These are phyloP conservation scores for Yoshiicerus persimilis DNA, from an alignment of 1,140 invertebrate genomes.

Conservation along the genomic window DNA sequence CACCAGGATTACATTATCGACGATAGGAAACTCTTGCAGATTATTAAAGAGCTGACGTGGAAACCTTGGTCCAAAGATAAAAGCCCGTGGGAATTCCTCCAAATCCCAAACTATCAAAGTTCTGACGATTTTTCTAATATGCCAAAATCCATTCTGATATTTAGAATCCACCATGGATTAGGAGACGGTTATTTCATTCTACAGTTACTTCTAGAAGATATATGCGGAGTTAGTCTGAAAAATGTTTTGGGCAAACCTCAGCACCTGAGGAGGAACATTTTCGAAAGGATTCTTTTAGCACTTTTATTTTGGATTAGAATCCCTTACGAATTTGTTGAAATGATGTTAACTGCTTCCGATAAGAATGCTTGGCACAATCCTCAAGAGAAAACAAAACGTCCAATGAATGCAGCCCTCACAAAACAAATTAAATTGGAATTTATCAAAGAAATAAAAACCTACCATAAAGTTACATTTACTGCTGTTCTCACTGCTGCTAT, in stretches of 20 bases:
- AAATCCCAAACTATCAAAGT: slow-evolving; percentile 31
- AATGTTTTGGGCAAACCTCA: slow-evolving; percentile 32
- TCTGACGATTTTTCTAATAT: not conserved
- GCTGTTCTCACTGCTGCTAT: slow-evolving; percentile 35
- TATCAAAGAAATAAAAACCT: slow-evolving; percentile 44
- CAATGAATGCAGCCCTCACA: slow-evolving; percentile 35
- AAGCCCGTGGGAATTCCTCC: slow-evolving; percentile 44
- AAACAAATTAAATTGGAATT: slow-evolving; percentile 12
- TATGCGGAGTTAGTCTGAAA: slow-evolving; percentile 29
- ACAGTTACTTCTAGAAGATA: slow-evolving; percentile 39
- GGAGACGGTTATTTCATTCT: slow-evolving; percentile 43
- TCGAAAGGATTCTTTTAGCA: not conserved
- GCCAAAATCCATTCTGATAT: slow-evolving; percentile 37
- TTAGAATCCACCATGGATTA: slow-evolving; percentile 44
- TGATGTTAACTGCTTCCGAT: slow-evolving; percentile 25
- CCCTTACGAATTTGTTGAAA: slow-evolving; percentile 39
- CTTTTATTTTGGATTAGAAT: slow-evolving; percentile 32
- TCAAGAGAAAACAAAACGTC: not conserved
- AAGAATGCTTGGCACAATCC: slow-evolving; percentile 39
- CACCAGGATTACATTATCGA: not conserved
- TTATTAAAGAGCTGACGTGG: slow-evolving; percentile 36
- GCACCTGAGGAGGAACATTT: not conserved
- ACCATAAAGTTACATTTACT: slow-evolving; percentile 37
- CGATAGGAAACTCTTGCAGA: slow-evolving; percentile 23
- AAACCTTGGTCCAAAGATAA: not conserved